A percentile compares a stretch with the other conserved stretches of the same genome.
These are phyloP conservation scores for Amphilophus citrinellus DNA, from an alignment of 2,113 vertebrate genomes.

Conservation along the genomic window DNA sequence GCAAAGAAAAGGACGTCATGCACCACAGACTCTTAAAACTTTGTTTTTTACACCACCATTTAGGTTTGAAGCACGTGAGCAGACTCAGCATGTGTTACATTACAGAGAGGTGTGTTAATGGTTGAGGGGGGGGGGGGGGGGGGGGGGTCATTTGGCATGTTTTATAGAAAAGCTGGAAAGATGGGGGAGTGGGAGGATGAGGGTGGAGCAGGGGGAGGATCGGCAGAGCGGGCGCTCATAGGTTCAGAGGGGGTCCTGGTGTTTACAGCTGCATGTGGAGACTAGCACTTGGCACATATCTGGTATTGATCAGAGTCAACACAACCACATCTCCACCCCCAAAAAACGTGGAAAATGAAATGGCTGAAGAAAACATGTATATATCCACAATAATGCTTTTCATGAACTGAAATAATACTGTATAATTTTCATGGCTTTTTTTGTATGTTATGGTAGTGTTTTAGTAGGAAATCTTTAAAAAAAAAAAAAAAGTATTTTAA, in stretches of 20 bases:
- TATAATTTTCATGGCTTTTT: neutral
- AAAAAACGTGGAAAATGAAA: neutral
- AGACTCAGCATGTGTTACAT: neutral
- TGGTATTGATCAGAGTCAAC: slow-evolving; percentile 29
- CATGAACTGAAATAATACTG: neutral
- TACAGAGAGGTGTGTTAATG: neutral
- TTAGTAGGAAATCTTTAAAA: neutral
- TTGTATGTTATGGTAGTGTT: neutral
- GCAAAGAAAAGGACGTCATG: neutral
- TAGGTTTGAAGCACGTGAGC: neutral
- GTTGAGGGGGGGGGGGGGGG: too few relatives aligned
- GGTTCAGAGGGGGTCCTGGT: slow-evolving; percentile 60
- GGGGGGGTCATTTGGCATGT: neutral
- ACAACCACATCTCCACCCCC: slow-evolving; percentile 8
- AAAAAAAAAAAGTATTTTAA: neutral
- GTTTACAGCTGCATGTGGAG: slow-evolving; percentile 52
- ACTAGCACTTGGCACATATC: slow-evolving; percentile 38
- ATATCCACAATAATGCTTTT: neutral
- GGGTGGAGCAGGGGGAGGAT: slow-evolving; percentile 76
- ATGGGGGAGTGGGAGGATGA: slow-evolving; percentile 36
- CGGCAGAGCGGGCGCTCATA: slow-evolving; percentile 62
- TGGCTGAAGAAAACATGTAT: neutral
- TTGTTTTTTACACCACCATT: neutral
- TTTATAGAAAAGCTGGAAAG: slow-evolving; percentile 8
- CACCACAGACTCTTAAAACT: neutral